These are phyloP conservation scores for Scaeva pyrastri DNA, from an alignment of 2,888 invertebrate genomes.

Conservation along the genomic window DNA sequence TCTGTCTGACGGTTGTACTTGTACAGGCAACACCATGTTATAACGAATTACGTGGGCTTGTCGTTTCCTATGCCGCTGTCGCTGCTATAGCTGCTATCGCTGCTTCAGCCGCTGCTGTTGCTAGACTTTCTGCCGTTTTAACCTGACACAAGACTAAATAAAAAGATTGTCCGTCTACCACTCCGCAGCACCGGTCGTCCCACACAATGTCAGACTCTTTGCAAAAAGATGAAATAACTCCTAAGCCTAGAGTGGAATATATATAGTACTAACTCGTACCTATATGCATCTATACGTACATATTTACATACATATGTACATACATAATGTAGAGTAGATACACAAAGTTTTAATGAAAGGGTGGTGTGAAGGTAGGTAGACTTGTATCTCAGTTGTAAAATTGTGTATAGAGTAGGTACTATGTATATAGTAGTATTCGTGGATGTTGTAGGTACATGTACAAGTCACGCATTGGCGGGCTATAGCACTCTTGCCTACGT, in stretches of 20 bases:
- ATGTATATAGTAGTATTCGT: neutral
- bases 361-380: constrained; percentile 62
- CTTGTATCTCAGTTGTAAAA: constrained; percentile 16
- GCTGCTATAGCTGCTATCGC: neutral
- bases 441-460: constrained; percentile 4
- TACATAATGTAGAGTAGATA: constrained; percentile 9
- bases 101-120: constrained; percentile 4
- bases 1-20: neutral
- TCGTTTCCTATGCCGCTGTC: constrained; percentile 60
- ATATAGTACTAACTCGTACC: too few relatives aligned
- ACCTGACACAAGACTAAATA: constrained; percentile 58
- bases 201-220: constrained; percentile 64
- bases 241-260: constrained; percentile 36
- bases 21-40: constrained; percentile 53
- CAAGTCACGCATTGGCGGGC: constrained; percentile 54
- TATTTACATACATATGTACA: constrained; percentile 5
- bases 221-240: constrained; percentile 65
- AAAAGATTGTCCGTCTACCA: constrained; percentile 58
- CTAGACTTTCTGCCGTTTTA: constrained; percentile 74
- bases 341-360: constrained; percentile 52
- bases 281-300: too few relatives aligned
- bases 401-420: neutral
- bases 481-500: constrained; percentile 53
- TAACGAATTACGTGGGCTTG: constrained; percentile 67
- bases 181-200: constrained; percentile 59